Conservation (phyloP, 2,797 vertebrate genomes). For the Crax fasciolata region DNA sequence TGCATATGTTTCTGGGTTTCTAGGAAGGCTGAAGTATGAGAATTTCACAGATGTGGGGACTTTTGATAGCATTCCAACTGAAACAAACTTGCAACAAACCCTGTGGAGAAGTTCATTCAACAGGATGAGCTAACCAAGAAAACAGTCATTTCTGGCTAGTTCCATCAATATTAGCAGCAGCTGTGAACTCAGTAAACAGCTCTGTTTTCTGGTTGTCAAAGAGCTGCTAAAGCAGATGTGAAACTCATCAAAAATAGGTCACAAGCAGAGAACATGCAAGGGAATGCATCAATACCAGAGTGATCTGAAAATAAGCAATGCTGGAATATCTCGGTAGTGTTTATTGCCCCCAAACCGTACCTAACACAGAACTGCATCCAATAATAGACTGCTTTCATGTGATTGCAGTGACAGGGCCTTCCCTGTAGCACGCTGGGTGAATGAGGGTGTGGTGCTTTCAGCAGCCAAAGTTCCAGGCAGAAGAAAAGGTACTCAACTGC, state of each 20-base stretch:
- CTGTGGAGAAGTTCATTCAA: conserved; percentile 72
- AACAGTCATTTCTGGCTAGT: conserved; percentile 75
- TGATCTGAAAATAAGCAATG: conserved; percentile 30
- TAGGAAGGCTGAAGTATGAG: conserved; percentile 64
- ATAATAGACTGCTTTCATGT: neutral
- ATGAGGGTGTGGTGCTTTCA: neutral
- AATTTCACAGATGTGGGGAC: conserved; percentile 67
- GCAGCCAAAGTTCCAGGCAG: neutral
- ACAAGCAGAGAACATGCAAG: conserved; percentile 65
- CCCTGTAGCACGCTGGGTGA: neutral
- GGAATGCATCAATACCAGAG: conserved; percentile 30
- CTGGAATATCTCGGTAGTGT: neutral
- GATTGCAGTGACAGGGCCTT: neutral
- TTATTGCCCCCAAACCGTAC: neutral
- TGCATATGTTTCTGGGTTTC: conserved; percentile 61
- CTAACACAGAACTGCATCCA: neutral
- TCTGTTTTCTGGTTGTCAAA: conserved; percentile 74
- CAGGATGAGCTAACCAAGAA: conserved; percentile 77
- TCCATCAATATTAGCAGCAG: conserved; percentile 65
- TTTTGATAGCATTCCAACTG: conserved; percentile 72
- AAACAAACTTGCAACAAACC: conserved; percentile 73
- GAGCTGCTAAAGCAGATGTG: conserved; percentile 77
- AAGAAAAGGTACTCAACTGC: neutral
- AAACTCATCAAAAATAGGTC: conserved; percentile 72
- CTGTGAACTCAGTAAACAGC: conserved; percentile 75